These are phyloP conservation scores for Clivina fossor DNA, from an alignment of 2,888 invertebrate genomes.

Conservation along the genomic window DNA sequence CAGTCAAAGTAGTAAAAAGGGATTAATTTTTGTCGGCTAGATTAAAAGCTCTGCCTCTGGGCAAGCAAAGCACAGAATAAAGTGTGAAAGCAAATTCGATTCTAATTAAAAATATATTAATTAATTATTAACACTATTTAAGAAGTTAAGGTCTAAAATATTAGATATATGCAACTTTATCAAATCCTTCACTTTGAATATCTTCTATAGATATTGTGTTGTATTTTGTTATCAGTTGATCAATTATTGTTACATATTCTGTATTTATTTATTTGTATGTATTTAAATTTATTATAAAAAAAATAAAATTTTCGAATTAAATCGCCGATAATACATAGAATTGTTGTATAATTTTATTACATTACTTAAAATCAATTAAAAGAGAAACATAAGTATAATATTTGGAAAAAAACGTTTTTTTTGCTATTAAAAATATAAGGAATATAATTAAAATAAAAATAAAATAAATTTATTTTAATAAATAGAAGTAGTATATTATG, in stretches of 20 bases:
- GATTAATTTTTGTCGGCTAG: too few species aligned
- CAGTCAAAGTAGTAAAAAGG: too few species aligned
- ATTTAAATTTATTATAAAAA: slow-evolving; percentile 17
- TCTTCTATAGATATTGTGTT: background rate
- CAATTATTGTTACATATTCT: background rate
- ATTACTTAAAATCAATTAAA: too few species aligned
- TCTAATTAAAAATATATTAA: too few species aligned
- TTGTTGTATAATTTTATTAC: too few species aligned
- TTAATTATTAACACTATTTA: slow-evolving; percentile 23
- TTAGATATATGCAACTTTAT: slow-evolving; percentile 21
- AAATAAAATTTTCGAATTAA: slow-evolving; percentile 5
- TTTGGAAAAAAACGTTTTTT: too few species aligned
- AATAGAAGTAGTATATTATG: too few species aligned
- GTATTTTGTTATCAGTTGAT: background rate
- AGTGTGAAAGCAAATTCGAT: slow-evolving; percentile 28
- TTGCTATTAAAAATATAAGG: too few species aligned
- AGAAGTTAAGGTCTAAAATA: slow-evolving; percentile 26
- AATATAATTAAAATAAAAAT: too few species aligned
- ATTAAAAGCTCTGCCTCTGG: too few species aligned
- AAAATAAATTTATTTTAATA: too few species aligned
- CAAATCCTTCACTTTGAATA: slow-evolving; percentile 19
- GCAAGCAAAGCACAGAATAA: slow-evolving; percentile 30
- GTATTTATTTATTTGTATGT: slow-evolving; percentile 10
- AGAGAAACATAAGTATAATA: too few species aligned
- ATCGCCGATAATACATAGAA: slow-evolving; percentile 19